Base-by-base conservation (phyloP, 2,113 vertebrate genomes). In the human (Homo sapiens) region DNA sequence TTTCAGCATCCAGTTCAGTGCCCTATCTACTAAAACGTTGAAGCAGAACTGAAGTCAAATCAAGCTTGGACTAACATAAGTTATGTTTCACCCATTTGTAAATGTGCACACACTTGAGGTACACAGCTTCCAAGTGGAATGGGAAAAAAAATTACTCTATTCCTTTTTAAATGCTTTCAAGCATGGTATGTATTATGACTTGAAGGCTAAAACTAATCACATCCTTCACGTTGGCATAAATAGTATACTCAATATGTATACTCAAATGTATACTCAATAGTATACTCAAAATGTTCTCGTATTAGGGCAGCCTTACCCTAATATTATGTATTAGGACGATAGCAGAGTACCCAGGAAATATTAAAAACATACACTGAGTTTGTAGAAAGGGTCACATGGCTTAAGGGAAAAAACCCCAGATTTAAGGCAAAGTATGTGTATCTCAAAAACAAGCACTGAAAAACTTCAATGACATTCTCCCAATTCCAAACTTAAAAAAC, bases 21-120 rank as follows among this genome's bases (percentile, higher is more conserved):
- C 88, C 96, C 97, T 97, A 96, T 72, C 95, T 93, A 97, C 93
- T 95, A 94, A 95, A 94, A 97, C 1, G 73, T 50, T 96, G 80
- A 93, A 97, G 97, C 73, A 97, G 40, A 97, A 84, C 95, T 96
- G 89, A 83, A 92, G 61, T 95, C 87, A 96, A 95, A 97, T 45
- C 81, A 97, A 96, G 90, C 86, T 76, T 76, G 40, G 23, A 87
- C 96, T 90, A 97, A 90, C 8, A 76, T 12, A 96, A 80, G 88
- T 96, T 93, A 95, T 4, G 1, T 89, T 92, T 95, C 80, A 96
- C 57, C 64, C 95, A 96, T 94, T 79, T 89, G 90, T 73, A n/a
- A 94, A 95, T 87, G 40, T 94, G 85, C 68, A 96, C 66, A 97
- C 35, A 90, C 64, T n/a, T 50, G 6, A 89, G 32, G 45, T 89